Evolutionary conservation across 1,140 invertebrate genomes (phyloP), one percentile per base, ranked within the genome.

Genomic region (Drepana arcuata): DNA sequence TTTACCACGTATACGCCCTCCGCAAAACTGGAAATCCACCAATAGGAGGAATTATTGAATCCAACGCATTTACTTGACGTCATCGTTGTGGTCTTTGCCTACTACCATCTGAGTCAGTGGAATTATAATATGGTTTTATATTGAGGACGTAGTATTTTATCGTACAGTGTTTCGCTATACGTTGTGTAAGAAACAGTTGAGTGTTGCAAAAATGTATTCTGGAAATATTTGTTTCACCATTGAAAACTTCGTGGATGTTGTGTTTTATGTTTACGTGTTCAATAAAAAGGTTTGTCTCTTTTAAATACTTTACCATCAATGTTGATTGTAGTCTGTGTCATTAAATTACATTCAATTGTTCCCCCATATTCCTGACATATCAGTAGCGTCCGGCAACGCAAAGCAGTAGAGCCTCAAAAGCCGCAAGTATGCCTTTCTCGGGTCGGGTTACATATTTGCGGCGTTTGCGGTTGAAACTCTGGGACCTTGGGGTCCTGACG

Each of bases 201-300:
- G n/a, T n/a, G n/a, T n/a, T n/a, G n/a, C 18, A 9, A 68, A 43
- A 24, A 80, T 77, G 70, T 62, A 68, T 43, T 61, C 68, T 5
- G 59, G 56, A 34, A 54, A 63, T 52, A 55, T 71, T 34, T 67
- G 66, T 54, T 61, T 73, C 25, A 55, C 57, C 11, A 72, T 80
- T 33, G 60, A 75, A 29, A 69, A 73, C 34, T 80, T 80, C 45
- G 57, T 74, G 63, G 75, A 80, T 70, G 69, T 78, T 32, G 75
- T 80, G 24, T 74, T 70, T 25, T 73, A 60, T 45, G 69, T 58
- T 30, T 80, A 80, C 35, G 36, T 80, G 11, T 50, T 36, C 14
- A 59, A 66, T 37, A 62, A 53, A 23, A 73, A 77, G 70, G 73
- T 74, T 46, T 14, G 39, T 50, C 15, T 29, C 38, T 21, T 29